Conservation (phyloP, 2,113 vertebrate genomes). For the Ptilorrhoa leucosticta region DNA sequence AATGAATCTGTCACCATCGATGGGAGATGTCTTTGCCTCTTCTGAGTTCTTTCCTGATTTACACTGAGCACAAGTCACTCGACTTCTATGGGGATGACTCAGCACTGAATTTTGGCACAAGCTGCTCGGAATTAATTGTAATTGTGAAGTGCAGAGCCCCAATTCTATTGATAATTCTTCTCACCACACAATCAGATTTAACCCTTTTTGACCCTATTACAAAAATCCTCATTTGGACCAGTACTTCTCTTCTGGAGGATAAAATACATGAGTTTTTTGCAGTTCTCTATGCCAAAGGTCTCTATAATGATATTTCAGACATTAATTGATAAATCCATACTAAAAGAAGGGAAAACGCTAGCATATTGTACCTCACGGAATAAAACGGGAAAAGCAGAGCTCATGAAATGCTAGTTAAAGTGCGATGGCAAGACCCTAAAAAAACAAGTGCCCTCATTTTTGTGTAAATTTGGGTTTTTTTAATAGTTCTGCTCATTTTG, state of each 20-base stretch:
- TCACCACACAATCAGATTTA: background rate
- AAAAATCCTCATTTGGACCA: background rate
- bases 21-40: background rate
- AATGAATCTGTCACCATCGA: background rate
- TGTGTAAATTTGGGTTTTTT: background rate
- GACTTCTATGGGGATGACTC: background rate
- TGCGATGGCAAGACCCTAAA: background rate
- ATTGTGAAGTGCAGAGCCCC: background rate
- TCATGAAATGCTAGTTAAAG: background rate
- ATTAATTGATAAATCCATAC: constrained; percentile 84
- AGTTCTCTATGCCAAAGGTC: constrained; percentile 74
- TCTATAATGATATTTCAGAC: constrained; percentile 78
- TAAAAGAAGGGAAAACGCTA: constrained; percentile 43
- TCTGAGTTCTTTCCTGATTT: background rate
- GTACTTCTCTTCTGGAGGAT: background rate
- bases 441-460: background rate
- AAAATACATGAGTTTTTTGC: constrained; percentile 66
- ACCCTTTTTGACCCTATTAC: background rate
- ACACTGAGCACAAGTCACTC: background rate
- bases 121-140: background rate
- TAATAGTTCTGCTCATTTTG: background rate
- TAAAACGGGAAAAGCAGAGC: background rate
- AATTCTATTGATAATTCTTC: background rate
- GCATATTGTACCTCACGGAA: background rate
- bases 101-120: background rate